Base-by-base conservation (phyloP, 2,797 vertebrate genomes). In the Orestias chungarensis region DNA sequence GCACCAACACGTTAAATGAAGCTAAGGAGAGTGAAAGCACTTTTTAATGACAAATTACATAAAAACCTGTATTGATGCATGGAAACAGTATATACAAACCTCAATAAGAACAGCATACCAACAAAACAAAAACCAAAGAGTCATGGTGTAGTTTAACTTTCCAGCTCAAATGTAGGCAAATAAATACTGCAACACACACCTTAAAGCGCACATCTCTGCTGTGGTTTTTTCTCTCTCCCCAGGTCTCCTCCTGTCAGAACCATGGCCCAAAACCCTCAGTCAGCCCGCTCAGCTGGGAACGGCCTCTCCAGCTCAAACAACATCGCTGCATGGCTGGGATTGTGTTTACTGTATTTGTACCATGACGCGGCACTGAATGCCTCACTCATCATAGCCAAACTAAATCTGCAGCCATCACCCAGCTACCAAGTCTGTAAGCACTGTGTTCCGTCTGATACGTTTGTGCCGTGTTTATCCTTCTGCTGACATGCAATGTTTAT, bases 201-300 rank as follows among this genome's bases (percentile, higher is more conserved):
- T 90, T 82, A 84, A 87, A 80, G 88, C 78, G 82, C 86, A 80
- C 79, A 84, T 87, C 77, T 76, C 68, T 69, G 17, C 76, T 49
- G 35, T 71, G 81, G 87, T 83, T 65, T 33, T 72, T 70, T 64
- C 38, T 71, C 69, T 73, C 86, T 92, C 90, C 9, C 70, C 65
- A 83, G 89, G 84, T 90, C 86, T 89, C 84, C 78, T 89, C 66
- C 88, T 92, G 91, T 92, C 93, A 93, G 85, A 91, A 87, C 86
- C 78, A 3, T 88, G 88, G 91, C 91, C 90, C 92, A 78, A 89
- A 91, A 93, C 91, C 87, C 86, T 93, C 93, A 91, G 89, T 93
- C 93, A 93, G 91, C 35, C 29, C 11, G 68, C 84, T 88, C 90
- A 81, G 82, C 90, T 87, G 88, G 91, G 88, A 90, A 88, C 66